Evolutionary conservation across 2,888 invertebrate species (phyloP).

Genomic region (Ennomos fuscantarius): DNA sequence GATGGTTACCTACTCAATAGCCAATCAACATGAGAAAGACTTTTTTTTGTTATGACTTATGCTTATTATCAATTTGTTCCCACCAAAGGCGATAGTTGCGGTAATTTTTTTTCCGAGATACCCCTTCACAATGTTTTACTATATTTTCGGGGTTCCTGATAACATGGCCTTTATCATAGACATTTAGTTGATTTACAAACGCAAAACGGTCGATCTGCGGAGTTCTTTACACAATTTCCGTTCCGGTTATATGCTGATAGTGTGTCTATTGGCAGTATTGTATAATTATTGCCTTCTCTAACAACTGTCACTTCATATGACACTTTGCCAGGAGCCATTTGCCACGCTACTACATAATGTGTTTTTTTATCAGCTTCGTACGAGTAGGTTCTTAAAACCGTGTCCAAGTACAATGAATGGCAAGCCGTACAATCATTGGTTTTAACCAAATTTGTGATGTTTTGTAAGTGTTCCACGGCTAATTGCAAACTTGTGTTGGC

Average conservation of each 20-base stretch:
- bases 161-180: neutral
- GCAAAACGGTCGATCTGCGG: constrained; percentile 55
- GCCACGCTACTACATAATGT: constrained; percentile 86
- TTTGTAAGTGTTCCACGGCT: constrained; percentile 60
- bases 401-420: constrained; percentile 74
- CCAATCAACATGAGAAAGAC: too few relatives aligned
- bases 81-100: too few relatives aligned
- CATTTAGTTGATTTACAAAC: constrained; percentile 44
- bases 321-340: constrained; percentile 86
- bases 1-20: too few relatives aligned
- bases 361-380: constrained; percentile 60
- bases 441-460: constrained; percentile 45
- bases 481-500: constrained; percentile 73
- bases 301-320: constrained; percentile 88
- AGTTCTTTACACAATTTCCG: constrained; percentile 55
- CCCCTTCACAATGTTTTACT: too few relatives aligned
- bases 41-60: too few relatives aligned
- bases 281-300: constrained; percentile 61
- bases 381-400: constrained; percentile 72
- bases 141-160: too few relatives aligned
- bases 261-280: constrained; percentile 81
- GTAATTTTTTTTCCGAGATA: too few relatives aligned
- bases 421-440: constrained; percentile 72
- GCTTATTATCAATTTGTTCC: too few relatives aligned
- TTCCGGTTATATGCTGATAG: constrained; percentile 53